These are phyloP conservation scores for Phengaris arion DNA, from an alignment of 2,888 invertebrate genomes.

Conservation along the genomic window DNA sequence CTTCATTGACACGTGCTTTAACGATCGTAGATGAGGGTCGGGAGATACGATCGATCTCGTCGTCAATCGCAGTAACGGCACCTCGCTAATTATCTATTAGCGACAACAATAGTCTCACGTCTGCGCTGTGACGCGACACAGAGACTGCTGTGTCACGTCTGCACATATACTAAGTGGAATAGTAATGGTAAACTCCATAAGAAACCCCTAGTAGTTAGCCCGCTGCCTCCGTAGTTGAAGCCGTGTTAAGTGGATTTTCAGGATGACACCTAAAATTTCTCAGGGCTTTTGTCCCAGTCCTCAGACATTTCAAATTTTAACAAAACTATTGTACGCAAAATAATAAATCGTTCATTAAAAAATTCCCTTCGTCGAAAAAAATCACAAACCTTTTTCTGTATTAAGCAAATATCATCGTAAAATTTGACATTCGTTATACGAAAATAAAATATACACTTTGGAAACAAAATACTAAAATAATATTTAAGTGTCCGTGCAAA, in stretches of 20 bases:
- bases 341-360: neutral
- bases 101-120: conserved; percentile 74
- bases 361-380: neutral
- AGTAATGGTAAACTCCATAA: neutral
- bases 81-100: conserved; percentile 75
- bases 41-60: conserved; percentile 51
- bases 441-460: neutral
- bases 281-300: too few relatives aligned
- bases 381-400: neutral
- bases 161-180: conserved; percentile 11
- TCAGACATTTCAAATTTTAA: too few relatives aligned
- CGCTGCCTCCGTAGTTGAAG: too few relatives aligned
- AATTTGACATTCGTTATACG: neutral
- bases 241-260: too few relatives aligned
- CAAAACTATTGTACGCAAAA: neutral
- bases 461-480: conserved; percentile 7
- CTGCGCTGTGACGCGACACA: conserved; percentile 44
- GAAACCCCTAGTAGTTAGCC: neutral
- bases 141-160: conserved; percentile 45
- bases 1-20: conserved; percentile 36
- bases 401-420: conserved; percentile 5
- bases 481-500: conserved; percentile 51
- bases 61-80: conserved; percentile 59
- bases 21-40: conserved; percentile 57
- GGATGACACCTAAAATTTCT: too few relatives aligned